Evolutionary conservation across 2,888 invertebrate species (phyloP), one percentile per base, ranked within the genome.

Genomic region (Cepaea hortensis): DNA sequence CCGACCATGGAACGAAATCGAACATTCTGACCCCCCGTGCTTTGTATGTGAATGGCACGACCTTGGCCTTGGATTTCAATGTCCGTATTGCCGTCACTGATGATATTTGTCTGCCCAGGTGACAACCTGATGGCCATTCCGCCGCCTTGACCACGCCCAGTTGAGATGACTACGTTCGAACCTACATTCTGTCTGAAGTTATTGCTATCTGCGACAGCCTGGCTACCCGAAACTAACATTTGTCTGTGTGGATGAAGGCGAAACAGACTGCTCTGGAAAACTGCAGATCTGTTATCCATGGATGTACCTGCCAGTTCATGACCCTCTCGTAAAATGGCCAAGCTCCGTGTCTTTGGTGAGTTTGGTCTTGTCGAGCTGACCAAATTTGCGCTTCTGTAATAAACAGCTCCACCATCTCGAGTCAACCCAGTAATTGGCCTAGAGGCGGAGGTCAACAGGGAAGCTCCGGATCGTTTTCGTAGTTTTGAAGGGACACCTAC

Each of bases 31-130:
- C 85, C 80, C 20, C 85, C 85, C 15, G 70, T 23, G 50, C 85
- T 80, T 35, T 85, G 85, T 11, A 85, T 85, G 61, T 72, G 80
- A 35, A 85, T 85, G 61, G 79, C 80, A 46, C 80, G 85, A 35
- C 80, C 80, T 7, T 80, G 70, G 20, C 80, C 80, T 80, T 72
- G 65, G 50, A 80, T 80, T 61, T 72, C 68, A 35, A 85, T 80
- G 62, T 70, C 62, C 23, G 80, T 70, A 55, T 61, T 55, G 9
- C 62, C 85, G 65, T 77, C 48, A 55, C 85, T 85, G 68, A 50
- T 85, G 79, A 85, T 85, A 50, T 85, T 85, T n/a, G 85, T 85
- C 79, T 79, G 85, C 9, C 85, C 85, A n/a, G 46, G 85, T 48
- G 77, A 68, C 11, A 85, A 35, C 2, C 68, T 77, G 48, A 85